These are phyloP conservation scores for Hyalella azteca DNA, from an alignment of 2,888 invertebrate genomes.

Conservation along the genomic window DNA sequence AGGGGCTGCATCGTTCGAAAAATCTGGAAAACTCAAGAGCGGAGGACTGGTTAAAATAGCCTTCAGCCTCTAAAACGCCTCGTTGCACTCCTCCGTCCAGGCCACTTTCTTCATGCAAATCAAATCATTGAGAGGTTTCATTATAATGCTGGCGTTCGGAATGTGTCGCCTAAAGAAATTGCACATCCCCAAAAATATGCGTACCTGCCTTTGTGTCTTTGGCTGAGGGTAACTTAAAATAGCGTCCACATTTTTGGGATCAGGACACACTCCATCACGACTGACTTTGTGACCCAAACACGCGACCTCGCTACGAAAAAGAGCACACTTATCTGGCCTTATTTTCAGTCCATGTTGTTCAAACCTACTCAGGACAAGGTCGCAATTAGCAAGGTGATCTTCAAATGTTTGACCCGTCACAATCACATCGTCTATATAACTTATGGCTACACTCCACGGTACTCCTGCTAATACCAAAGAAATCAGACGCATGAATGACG, in stretches of 20 bases:
- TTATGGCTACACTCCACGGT: background rate
- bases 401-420: background rate
- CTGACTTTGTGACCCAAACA: background rate
- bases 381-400: background rate
- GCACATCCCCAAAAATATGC: background rate
- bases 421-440: conserved; percentile 16
- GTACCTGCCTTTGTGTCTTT: background rate
- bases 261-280: background rate
- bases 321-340: background rate
- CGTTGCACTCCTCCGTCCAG: background rate
- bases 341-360: background rate
- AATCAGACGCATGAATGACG: background rate
- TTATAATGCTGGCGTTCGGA: background rate
- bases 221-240: background rate
- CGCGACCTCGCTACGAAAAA: background rate
- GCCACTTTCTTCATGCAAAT: background rate
- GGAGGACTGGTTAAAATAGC: background rate
- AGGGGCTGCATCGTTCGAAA: background rate
- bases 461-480: background rate
- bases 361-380: background rate
- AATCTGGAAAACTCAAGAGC: background rate
- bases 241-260: background rate
- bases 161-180: background rate
- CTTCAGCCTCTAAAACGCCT: background rate
- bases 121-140: background rate